Evolutionary conservation across 1,140 invertebrate species (phyloP).

Genomic region (Formica selysi): DNA sequence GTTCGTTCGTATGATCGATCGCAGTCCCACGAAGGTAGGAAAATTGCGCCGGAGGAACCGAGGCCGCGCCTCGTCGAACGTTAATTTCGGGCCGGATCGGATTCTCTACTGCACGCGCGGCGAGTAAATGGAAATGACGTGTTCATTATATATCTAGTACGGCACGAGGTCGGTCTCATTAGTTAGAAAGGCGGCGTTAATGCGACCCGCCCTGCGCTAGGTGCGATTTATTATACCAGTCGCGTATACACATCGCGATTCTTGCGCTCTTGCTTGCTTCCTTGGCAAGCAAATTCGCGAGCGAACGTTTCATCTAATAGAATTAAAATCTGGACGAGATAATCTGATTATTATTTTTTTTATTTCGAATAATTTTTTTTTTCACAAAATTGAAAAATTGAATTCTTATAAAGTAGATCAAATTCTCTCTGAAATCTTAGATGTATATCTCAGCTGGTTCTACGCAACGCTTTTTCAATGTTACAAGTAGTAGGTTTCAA

Average conservation of each 20-base stretch:
- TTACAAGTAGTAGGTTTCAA: constrained; percentile 4
- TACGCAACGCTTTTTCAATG: background rate
- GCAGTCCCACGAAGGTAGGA: constrained; percentile 15
- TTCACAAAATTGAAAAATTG: background rate
- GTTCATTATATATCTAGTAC: constrained; percentile 63
- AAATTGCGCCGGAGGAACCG: background rate
- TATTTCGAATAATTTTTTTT: background rate
- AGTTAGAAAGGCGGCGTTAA: constrained; percentile 64
- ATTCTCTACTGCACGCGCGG: constrained; percentile 29
- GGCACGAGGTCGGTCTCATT: constrained; percentile 60
- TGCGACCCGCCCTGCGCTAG: constrained; percentile 30
- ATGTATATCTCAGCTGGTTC: background rate
- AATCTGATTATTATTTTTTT: background rate
- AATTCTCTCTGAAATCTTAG: background rate
- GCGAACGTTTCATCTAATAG: background rate
- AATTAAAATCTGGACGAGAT: background rate
- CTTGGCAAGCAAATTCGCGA: no score
- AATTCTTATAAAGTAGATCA: background rate
- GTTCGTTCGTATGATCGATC: constrained; percentile 60
- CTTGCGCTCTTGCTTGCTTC: background rate
- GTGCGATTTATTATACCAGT: constrained; percentile 53
- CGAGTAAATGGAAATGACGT: constrained; percentile 65
- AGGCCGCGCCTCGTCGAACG: constrained; percentile 40
- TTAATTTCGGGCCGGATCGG: constrained; percentile 40
- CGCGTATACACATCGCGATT: constrained; percentile 2